phyloP scores from a whole-genome alignment of 2,797 vertebrate genomes.

The Sebastes matsubarae region DNA sequence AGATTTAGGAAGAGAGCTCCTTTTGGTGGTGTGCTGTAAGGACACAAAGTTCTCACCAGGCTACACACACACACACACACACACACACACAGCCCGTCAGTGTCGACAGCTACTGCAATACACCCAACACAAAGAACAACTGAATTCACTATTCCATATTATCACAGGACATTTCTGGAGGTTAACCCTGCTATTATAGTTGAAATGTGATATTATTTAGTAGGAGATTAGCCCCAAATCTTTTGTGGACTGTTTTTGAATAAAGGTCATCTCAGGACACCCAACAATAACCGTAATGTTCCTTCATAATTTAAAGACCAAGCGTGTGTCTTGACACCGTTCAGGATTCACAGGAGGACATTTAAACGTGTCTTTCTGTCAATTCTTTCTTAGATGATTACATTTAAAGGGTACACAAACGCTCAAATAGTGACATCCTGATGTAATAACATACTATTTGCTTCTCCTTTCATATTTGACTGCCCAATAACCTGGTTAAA shows the following conservation, averaged over 20 bases:
- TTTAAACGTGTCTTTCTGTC: background rate
- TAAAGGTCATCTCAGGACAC: conserved; percentile 1
- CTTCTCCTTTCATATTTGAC: background rate
- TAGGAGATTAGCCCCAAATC: background rate
- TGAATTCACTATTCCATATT: background rate
- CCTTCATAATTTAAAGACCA: background rate
- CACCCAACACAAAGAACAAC: background rate
- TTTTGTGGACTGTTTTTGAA: background rate
- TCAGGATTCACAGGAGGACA: background rate
- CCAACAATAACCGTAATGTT: background rate
- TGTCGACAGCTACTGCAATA: background rate
- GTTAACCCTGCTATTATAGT: background rate
- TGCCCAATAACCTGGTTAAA: conserved; percentile 21
- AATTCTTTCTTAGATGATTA: background rate
- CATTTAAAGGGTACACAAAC: background rate
- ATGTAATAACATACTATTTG: background rate
- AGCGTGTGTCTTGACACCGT: background rate
- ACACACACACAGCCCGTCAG: background rate
- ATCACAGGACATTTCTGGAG: background rate
- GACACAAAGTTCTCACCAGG: conserved; percentile 8
- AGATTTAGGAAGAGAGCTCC: background rate
- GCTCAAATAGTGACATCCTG: background rate
- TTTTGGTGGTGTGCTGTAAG: background rate
- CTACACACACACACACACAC: no score
- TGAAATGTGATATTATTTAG: background rate